Base-by-base conservation (phyloP, 2,888 invertebrate genomes). In the Pandemis heparana region DNA sequence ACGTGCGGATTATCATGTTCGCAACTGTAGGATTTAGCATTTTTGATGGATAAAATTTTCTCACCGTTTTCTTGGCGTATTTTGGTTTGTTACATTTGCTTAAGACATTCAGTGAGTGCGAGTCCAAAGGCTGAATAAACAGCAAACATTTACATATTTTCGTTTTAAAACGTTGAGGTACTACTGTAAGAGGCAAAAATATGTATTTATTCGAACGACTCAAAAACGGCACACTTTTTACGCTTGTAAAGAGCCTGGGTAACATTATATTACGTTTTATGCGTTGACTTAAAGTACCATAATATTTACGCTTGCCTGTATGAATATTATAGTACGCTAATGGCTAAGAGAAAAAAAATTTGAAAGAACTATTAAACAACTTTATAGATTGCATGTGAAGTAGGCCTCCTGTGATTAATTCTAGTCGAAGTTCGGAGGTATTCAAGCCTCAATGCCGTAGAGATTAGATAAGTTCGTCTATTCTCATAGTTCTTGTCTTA, bases 401-500 rank as follows among this genome's bases (percentile, higher is more conserved):
- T 59, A 56, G 66, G 61, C 60, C 65, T 51, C 60, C 46, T 60
- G 41, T 74, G 65, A 70, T 74, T 74, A 74, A 74, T 74, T 70
- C 69, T 18, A 61, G 64, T 65, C 68, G 65, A 88, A 88, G 82
- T 88, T 86, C 79, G 82, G 78, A 83, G 82, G 79, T 70, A 61
- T 66, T 70, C 65, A 75, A 76, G 77, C 82, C 80, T 79, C 84
- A 84, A 87, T 87, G 80, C 87, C 83, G 79, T 80, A 76, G 84
- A 87, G 90, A 92, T 92, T 88, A 89, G 84, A 82, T 79, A 89
- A 92, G 87, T 92, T 90, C 79, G 80, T 78, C 85, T 80, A 85
- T 89, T 87, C 85, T 79, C 82, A 79, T 83, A 88, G 86, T 87
- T 87, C 71, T 77, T 71, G 78, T 61, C 78, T 77, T 78, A 79